A percentile compares a stretch with the other conserved stretches of the same genome.
These are phyloP conservation scores for Poliocrania exsul DNA, from an alignment of 2,797 vertebrate genomes.

Conservation along the genomic window DNA sequence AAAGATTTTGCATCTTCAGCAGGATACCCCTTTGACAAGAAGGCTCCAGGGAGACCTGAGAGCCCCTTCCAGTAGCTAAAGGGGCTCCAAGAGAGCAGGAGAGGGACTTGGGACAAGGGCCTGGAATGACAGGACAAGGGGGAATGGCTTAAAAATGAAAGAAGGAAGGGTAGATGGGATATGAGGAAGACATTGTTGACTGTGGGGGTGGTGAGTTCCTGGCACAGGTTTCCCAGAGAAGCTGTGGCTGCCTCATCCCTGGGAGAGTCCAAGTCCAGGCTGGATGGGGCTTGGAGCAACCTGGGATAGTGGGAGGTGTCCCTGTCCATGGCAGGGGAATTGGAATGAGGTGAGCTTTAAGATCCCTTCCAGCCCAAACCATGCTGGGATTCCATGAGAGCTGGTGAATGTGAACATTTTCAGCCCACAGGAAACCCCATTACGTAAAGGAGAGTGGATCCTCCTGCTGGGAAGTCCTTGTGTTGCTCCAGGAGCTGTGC, in stretches of 20 bases:
- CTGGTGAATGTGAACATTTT: neutral
- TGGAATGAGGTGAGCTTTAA: neutral
- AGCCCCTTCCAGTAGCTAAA: neutral
- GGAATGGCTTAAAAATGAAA: neutral
- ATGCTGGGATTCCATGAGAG: neutral
- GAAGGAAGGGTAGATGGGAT: neutral
- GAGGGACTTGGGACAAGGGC: neutral
- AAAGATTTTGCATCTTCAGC: neutral
- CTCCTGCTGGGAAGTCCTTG: neutral
- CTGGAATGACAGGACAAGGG: neutral
- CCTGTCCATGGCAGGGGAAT: rapidly evolving
- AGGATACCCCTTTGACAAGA: neutral
- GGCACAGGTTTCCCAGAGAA: neutral
- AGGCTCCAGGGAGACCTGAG: neutral
- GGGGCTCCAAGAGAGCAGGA: neutral
- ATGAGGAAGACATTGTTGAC: rapidly evolving
- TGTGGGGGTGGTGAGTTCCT: rapidly evolving
- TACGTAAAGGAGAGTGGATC: neutral
- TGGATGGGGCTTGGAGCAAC: rapidly evolving
- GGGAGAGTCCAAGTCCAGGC: rapidly evolving
- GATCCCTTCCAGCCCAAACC: neutral
- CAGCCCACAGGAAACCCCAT: neutral
- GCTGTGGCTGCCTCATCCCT: neutral
- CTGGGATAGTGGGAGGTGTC: neutral
- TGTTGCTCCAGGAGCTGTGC: neutral